Base-by-base conservation (phyloP, 2,888 invertebrate genomes). In the Tigriopus californicus region DNA sequence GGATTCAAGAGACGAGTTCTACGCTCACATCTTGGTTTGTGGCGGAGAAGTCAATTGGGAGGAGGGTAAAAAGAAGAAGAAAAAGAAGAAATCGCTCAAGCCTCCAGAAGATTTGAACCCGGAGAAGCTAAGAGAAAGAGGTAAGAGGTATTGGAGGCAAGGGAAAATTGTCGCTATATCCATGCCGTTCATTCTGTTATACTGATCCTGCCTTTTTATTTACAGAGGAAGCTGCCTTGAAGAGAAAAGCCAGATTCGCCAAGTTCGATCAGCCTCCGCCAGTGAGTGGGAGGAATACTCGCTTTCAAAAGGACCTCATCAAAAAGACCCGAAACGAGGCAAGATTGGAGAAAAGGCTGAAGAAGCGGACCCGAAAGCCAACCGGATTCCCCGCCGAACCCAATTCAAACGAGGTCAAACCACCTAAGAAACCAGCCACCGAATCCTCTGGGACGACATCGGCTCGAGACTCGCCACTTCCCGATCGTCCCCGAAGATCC, bases 1-100 rank as follows among this genome's bases (percentile, higher is more conserved):
- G 5, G 56, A 56, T 11, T 41, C n/a, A 5, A 15, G 41, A 11
- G n/a, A 22, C 11, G 58, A 18, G 6, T 58, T 58, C 33, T 46
- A 58, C 49, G 58, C 33, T 10, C 58, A 58, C 40, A 20, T 58
- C 5, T 40, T 58, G 10, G 20, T 18, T n/a, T 58, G 58, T 58
- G 58, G 58, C n/a, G 58, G 58, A n/a, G 20, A 54, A n/a, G 18
- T 40, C 11, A 41, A 54, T 49, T 49, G 49, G 49, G 49, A 49
- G 13, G 15, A 13, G 49, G 22, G 20, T 22, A 49, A 49, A 11
- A 49, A 49, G 49, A 49, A 49, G 20, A 49, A 49, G 49, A 44
- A 44, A 11, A 49, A 49, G 49, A 15, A 22, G 49, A 49, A 15
- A 49, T 4, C 8, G 13, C 20, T 49, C 20, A 13, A 20, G 22